Evolutionary conservation across 2,797 vertebrate genomes (phyloP).

Genomic region (Spheniscus humboldti): DNA sequence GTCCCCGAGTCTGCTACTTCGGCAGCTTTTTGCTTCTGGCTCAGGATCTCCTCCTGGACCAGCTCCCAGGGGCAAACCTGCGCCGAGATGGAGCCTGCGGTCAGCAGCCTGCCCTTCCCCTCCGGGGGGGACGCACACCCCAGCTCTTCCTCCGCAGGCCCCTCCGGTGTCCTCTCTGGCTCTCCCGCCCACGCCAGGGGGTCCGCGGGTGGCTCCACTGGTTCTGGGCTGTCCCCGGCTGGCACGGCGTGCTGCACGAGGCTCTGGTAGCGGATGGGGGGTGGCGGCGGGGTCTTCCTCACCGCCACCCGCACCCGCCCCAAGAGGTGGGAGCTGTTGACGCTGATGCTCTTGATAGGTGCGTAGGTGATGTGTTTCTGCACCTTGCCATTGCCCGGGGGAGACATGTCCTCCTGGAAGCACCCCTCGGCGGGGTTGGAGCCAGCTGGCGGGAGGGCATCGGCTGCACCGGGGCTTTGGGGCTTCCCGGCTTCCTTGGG

Average conservation of each 20-base stretch:
- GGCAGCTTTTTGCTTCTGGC: neutral
- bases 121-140: accelerated
- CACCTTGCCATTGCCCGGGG: slow-evolving; percentile 44
- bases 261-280: slow-evolving; percentile 63
- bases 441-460: slow-evolving; percentile 70
- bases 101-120: neutral
- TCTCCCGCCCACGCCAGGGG: accelerated
- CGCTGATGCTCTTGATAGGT: slow-evolving; percentile 70
- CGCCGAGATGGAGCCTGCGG: neutral
- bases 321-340: neutral
- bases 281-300: slow-evolving; percentile 9
- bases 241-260: slow-evolving; percentile 44
- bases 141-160: accelerated
- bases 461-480: neutral
- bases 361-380: slow-evolving; percentile 82
- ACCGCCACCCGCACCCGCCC: slow-evolving; percentile 27
- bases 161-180: neutral
- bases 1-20: neutral
- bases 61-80: slow-evolving; percentile 57
- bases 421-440: slow-evolving; percentile 71
- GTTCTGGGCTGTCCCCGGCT: slow-evolving; percentile 54
- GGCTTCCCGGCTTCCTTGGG: accelerated
- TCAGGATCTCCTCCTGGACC: slow-evolving; percentile 20
- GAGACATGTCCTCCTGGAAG: slow-evolving; percentile 65
- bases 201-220: neutral